Evolutionary conservation across 2,113 vertebrate genomes (phyloP).

Genomic region (Recurvirostra avosetta): DNA sequence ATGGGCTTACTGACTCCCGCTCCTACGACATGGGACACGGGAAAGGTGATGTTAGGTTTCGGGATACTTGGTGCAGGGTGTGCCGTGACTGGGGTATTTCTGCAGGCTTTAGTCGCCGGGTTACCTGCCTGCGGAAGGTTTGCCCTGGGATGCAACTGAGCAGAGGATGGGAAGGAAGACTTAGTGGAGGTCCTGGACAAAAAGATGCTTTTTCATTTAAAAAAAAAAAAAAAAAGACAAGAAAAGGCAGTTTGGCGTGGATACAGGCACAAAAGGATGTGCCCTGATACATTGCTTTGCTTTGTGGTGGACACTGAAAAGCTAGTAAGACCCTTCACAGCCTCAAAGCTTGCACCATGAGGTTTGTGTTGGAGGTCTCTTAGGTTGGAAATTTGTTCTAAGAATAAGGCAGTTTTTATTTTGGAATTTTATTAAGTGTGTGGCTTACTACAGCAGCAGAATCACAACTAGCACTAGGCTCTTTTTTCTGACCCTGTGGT

Average conservation of each 20-base stretch:
- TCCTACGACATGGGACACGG: rapidly evolving
- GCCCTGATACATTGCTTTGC: not conserved
- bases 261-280: not conserved
- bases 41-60: not conserved
- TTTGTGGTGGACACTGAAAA: not conserved
- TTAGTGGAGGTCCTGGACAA: not conserved
- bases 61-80: not conserved
- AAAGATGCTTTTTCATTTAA: not conserved
- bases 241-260: not conserved
- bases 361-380: not conserved
- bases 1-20: not conserved
- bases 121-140: not conserved
- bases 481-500: not conserved
- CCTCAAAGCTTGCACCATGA: not conserved
- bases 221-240: not conserved
- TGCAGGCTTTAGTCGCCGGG: not conserved
- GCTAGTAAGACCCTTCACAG: not conserved
- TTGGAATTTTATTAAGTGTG: not conserved
- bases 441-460: not conserved
- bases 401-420: not conserved
- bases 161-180: not conserved
- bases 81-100: not conserved
- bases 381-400: not conserved
- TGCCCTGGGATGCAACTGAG: not conserved
- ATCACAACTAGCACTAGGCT: not conserved